Evolutionary conservation across 2,888 invertebrate species (phyloP).

Genomic region (Drosophila neonasuta): DNA sequence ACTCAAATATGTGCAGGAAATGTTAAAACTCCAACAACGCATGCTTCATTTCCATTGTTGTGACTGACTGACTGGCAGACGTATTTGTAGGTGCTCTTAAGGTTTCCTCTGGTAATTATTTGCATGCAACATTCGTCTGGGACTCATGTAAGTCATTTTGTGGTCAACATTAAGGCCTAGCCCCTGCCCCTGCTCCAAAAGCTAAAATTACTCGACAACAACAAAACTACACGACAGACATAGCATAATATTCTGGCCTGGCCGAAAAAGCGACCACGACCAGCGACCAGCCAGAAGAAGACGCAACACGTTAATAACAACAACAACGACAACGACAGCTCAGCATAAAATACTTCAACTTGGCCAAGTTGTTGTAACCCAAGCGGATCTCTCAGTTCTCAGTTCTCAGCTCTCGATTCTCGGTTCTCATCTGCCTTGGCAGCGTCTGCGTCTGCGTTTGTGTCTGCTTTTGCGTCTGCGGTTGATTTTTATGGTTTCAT

Average conservation of each 20-base stretch:
- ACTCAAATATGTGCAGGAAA: conserved; percentile 67
- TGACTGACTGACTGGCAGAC: conserved; percentile 24
- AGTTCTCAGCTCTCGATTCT: conserved; percentile 40
- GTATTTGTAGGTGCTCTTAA: conserved; percentile 39
- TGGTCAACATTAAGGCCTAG: conserved; percentile 67
- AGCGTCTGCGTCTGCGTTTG: conserved; percentile 24
- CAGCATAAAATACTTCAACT: conserved; percentile 34
- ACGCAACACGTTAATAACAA: conserved; percentile 63
- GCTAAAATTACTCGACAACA: conserved; percentile 57
- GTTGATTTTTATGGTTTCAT: conserved; percentile 78
- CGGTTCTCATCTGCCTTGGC: conserved; percentile 29
- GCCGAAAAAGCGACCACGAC: conserved; percentile 37
- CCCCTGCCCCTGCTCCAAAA: conserved; percentile 43
- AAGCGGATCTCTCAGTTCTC: conserved; percentile 53
- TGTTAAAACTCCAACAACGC: conserved; percentile 55
- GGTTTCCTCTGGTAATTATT: conserved; percentile 74
- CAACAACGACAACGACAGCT: conserved; percentile 8
- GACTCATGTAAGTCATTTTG: conserved; percentile 57
- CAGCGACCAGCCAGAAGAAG: conserved; percentile 25
- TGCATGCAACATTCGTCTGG: conserved; percentile 71
- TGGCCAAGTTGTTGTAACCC: conserved; percentile 53
- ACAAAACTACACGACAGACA: conserved; percentile 5
- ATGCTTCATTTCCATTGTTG: conserved; percentile 53
- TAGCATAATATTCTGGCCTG: conserved; percentile 37
- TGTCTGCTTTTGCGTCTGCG: conserved; percentile 54